A percentile compares a stretch with the other conserved stretches of the same genome.
These are phyloP conservation scores for Ammospiza maritima DNA, from an alignment of 2,797 vertebrate species.

Conservation along the genomic window DNA sequence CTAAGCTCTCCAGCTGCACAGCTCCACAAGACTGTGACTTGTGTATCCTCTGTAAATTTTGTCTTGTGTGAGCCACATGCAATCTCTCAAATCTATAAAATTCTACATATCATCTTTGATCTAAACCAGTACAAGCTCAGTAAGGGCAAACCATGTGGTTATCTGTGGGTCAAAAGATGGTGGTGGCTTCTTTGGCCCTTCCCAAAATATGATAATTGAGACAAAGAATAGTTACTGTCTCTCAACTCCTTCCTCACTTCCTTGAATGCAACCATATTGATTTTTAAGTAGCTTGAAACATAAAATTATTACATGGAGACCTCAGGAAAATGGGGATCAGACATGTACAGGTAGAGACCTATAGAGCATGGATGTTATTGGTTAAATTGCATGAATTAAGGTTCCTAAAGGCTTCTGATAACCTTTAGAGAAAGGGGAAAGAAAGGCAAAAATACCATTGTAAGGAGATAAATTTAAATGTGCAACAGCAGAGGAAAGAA, in stretches of 20 bases:
- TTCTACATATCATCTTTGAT: background rate
- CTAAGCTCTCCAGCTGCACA: background rate
- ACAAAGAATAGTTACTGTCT: background rate
- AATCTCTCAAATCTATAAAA: background rate
- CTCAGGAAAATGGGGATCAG: background rate
- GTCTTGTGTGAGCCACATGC: background rate
- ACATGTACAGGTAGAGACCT: background rate
- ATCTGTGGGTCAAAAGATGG: background rate
- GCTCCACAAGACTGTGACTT: background rate
- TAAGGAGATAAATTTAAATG: background rate
- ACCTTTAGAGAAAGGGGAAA: background rate
- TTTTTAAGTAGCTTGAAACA: background rate
- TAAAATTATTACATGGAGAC: background rate
- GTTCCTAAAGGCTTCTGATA: background rate
- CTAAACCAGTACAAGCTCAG: background rate
- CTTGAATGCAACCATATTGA: background rate
- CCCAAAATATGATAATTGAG: background rate
- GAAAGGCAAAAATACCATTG: background rate
- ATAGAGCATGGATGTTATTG: background rate
- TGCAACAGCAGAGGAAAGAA: background rate
- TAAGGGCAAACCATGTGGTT: background rate
- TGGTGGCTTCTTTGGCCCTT: background rate
- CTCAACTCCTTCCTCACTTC: background rate
- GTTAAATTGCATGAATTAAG: background rate
- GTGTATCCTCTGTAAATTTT: background rate